A percentile compares a stretch with the other conserved stretches of the same genome.
phyloP scores from a whole-genome alignment of 2,888 invertebrate genomes.

The Augiades crinisus region DNA sequence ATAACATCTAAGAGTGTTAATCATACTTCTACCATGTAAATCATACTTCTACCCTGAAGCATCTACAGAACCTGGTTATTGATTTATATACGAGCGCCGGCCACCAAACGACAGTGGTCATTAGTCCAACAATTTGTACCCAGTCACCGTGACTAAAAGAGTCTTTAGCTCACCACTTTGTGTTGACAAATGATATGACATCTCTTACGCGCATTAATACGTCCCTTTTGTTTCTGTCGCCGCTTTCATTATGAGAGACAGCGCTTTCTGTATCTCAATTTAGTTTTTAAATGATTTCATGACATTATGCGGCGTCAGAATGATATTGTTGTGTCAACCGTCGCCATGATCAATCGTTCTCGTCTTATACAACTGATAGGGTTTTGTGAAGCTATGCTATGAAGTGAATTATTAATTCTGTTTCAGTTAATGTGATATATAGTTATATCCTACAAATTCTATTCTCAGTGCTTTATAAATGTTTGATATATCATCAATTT shows the following conservation, averaged over 20 bases:
- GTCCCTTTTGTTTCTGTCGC: conserved; percentile 38
- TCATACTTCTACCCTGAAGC: too few species aligned
- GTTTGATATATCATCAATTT: too few species aligned
- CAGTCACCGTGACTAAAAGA: conserved; percentile 31
- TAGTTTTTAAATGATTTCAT: conserved; percentile 35
- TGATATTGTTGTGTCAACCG: not conserved
- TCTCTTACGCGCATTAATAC: conserved; percentile 39
- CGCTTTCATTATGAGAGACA: conserved; percentile 32
- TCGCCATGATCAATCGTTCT: not conserved
- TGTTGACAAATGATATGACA: conserved; percentile 44
- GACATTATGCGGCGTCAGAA: conserved; percentile 19
- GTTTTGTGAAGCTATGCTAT: not conserved
- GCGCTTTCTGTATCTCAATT: conserved; percentile 38
- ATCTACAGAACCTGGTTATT: too few species aligned
- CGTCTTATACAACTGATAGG: not conserved
- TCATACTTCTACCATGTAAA: too few species aligned
- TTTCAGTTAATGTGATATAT: not conserved
- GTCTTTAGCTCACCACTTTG: conserved; percentile 40
- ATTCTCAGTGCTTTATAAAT: too few species aligned
- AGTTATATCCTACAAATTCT: too few species aligned
- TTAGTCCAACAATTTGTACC: conserved; percentile 28
- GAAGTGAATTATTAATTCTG: not conserved
- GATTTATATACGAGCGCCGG: conserved; percentile 5
- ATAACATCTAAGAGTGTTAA: too few species aligned
- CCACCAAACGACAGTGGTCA: conserved; percentile 7